Evolutionary conservation across 1,140 invertebrate genomes (phyloP).

Genomic region (Gonioctena quinquepunctata): DNA sequence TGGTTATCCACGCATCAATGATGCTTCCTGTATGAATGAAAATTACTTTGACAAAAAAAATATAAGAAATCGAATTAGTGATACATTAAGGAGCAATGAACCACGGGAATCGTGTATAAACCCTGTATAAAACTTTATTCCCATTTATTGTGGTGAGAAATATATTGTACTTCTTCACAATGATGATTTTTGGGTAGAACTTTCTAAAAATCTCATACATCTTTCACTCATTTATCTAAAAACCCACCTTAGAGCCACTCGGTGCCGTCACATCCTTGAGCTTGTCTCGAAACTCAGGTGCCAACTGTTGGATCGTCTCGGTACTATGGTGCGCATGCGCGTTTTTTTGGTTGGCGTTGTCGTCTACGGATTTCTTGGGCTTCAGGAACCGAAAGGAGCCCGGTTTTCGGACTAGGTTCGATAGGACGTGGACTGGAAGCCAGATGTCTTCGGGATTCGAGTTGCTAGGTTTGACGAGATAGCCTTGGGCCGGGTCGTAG

Average conservation of each 20-base stretch:
- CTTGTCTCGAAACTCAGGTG: slow-evolving; percentile 48
- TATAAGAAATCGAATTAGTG: too few species aligned
- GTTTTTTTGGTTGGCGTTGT: slow-evolving; percentile 43
- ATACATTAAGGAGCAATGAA: too few species aligned
- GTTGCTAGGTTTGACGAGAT: slow-evolving; percentile 52
- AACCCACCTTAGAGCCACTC: not conserved
- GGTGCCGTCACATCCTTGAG: slow-evolving; percentile 40
- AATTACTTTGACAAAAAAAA: too few species aligned
- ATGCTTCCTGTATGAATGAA: too few species aligned
- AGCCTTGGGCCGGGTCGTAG: slow-evolving; percentile 57
- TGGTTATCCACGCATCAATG: too few species aligned
- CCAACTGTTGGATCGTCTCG: slow-evolving; percentile 38
- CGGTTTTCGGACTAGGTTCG: slow-evolving; percentile 59
- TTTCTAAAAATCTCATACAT: too few species aligned
- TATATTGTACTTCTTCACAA: too few species aligned
- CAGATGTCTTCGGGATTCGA: slow-evolving; percentile 61
- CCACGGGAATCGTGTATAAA: too few species aligned
- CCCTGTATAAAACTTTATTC: too few species aligned
- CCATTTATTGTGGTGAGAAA: too few species aligned
- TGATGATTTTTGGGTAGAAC: too few species aligned
- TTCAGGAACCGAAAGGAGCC: slow-evolving; percentile 65
- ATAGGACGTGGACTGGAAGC: slow-evolving; percentile 67
- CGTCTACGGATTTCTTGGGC: slow-evolving; percentile 44
- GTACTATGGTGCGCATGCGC: slow-evolving; percentile 30
- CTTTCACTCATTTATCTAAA: too few species aligned